phyloP scores from a whole-genome alignment of 2,113 vertebrate species.

The Balaeniceps rex region DNA sequence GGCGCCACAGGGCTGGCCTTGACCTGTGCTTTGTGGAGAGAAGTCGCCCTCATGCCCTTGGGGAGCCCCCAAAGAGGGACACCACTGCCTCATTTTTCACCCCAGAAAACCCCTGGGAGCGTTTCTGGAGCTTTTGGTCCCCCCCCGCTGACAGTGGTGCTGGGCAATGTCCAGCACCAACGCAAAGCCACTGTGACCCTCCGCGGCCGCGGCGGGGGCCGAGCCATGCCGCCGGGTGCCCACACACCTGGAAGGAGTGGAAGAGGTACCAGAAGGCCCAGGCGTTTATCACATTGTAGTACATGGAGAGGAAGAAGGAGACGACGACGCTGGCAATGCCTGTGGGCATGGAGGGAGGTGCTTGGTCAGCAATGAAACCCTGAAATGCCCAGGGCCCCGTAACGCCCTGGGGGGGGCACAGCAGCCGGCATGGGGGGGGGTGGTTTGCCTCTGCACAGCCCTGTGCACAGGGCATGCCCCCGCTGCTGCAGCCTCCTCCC shows the following conservation, averaged over 20 bases:
- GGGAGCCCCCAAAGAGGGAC: background rate
- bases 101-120: background rate
- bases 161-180: background rate
- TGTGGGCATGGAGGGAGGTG: background rate
- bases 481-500: fast-evolving
- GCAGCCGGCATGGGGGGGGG: fast-evolving
- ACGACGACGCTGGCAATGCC: constrained; percentile 87
- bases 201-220: fast-evolving
- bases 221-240: fast-evolving
- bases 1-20: background rate
- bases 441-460: background rate
- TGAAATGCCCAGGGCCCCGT: fast-evolving
- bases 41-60: fast-evolving
- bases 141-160: background rate
- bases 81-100: background rate
- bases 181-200: fast-evolving
- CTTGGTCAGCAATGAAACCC: background rate
- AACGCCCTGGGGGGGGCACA: background rate
- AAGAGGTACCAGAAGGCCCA: constrained; percentile 99
- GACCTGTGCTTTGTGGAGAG: background rate
- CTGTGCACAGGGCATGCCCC: too few relatives aligned
- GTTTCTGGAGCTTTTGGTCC: background rate
- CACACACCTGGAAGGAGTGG: constrained; percentile 92
- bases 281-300: constrained; percentile 93
- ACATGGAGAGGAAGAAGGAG: constrained; percentile 88